These are phyloP conservation scores for Ecliptopera silaceata DNA, from an alignment of 2,888 invertebrate genomes.

Conservation along the genomic window DNA sequence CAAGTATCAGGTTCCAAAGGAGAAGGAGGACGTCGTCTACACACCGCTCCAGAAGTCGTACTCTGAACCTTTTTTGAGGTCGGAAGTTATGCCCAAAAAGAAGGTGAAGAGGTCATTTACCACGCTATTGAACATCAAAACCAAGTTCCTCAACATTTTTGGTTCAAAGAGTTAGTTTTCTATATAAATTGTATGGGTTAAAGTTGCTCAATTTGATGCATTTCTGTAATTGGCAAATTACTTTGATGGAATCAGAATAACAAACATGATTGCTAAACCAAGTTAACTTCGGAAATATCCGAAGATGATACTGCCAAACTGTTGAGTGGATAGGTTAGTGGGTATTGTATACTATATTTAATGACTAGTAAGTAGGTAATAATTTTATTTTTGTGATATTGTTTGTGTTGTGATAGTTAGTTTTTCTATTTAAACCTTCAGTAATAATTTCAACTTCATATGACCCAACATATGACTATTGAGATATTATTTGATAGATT, in stretches of 20 bases:
- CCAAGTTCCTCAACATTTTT: conserved; percentile 76
- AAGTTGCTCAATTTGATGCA: conserved; percentile 78
- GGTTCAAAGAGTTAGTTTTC: conserved; percentile 65
- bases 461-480: conserved; percentile 13
- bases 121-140: conserved; percentile 72
- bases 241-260: conserved; percentile 40
- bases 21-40: conserved; percentile 42
- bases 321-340: conserved; percentile 26
- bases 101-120: conserved; percentile 77
- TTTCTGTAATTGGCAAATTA: conserved; percentile 57
- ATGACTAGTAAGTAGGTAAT: conserved; percentile 27
- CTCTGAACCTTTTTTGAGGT: conserved; percentile 71
- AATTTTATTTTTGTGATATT: conserved; percentile 60
- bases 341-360: conserved; percentile 35
- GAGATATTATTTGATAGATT: background rate
- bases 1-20: conserved; percentile 69
- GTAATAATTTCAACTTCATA: conserved; percentile 21
- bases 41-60: conserved; percentile 61
- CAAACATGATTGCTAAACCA: conserved; percentile 40
- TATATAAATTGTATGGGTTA: conserved; percentile 39
- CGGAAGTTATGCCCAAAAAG: conserved; percentile 68
- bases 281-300: conserved; percentile 37
- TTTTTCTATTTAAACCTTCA: conserved; percentile 24
- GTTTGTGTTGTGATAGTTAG: conserved; percentile 66
- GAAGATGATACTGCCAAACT: conserved; percentile 8